Evolutionary conservation across 30 jellyfish, hydroid and myxozoan genomes (phyloP).

Genomic region (Aurelia aurita): DNA sequence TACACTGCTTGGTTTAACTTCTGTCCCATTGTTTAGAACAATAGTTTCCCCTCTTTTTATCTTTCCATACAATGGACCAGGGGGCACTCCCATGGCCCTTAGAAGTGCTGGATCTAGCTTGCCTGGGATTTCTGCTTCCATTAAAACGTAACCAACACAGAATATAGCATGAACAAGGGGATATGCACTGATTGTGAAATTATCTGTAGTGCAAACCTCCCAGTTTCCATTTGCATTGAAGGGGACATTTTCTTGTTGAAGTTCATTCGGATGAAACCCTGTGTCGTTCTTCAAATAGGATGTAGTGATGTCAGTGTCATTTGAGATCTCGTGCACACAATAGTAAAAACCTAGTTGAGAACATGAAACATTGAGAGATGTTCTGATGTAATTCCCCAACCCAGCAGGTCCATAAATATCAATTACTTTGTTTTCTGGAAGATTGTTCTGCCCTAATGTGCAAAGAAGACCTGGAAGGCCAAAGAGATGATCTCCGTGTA

Average conservation of each 20-base stretch:
- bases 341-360: conserved; percentile 72
- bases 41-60: conserved; percentile 78
- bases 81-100: conserved; percentile 72
- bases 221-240: conserved; percentile 23
- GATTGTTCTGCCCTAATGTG: conserved; percentile 77
- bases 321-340: conserved; percentile 78
- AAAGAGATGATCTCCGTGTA: conserved; percentile 97
- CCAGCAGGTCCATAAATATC: conserved; percentile 94
- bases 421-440: conserved; percentile 39
- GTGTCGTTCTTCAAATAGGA: neutral
- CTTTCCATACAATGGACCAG: conserved; percentile 89
- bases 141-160: conserved; percentile 83
- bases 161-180: conserved; percentile 63
- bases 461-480: conserved; percentile 97
- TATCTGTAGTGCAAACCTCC: conserved; percentile 40
- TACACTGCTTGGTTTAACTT: conserved; percentile 66
- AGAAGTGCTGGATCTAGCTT: conserved; percentile 78
- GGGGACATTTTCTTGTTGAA: neutral
- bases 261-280: neutral
- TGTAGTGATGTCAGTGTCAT: neutral
- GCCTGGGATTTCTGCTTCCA: conserved; percentile 84
- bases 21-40: conserved; percentile 60
- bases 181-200: conserved; percentile 59
- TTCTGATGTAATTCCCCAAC: conserved; percentile 63
- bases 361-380: conserved; percentile 63